Evolutionary conservation across 2,113 vertebrate species (phyloP), one percentile per base, ranked within the genome.

Genomic region (Asarcornis scutulata): DNA sequence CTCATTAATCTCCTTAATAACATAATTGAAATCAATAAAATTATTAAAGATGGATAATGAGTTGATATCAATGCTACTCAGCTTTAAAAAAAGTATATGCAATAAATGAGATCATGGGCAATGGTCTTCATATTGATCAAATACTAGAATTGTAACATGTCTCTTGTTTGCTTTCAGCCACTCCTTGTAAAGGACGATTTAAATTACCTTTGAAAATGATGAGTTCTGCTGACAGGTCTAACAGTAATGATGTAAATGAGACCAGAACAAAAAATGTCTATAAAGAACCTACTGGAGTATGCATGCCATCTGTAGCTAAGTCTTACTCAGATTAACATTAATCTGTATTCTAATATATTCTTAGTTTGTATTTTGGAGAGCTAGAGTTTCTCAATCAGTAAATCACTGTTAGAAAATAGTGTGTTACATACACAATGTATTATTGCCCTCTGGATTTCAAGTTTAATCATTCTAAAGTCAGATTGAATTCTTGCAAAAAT

Each of bases 131-230:
- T 71, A 13, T 16, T 82, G 22, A 50, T 76, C 46, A 77, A 48
- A 29, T 32, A 13, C 7, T 67, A 46, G 27, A 63, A 55, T 81
- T 84, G 20, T 93, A 38, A 79, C 17, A 9, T 20, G 29, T 68
- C 5, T 68, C 5, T 89, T 29, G 32, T 87, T 68, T 96, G n/a
- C 81, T 94, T 97, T 82, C 95, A 98, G 98, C 97, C 89, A 88
- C 97, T 83, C 92, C 96, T 92, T 96, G 22, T 58, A 98, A 96
- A 93, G 62, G 62, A 52, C 98, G 97, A 96, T 76, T 89, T 89
- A 99, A 98, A 92, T 95, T 97, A 58, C 97, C 98, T 67, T 94
- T 98, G 91, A 95, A 99, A 95, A 98, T 98, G 97, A 96, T 89
- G 26, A 97, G 83, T 64, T 98, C 98, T 83, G 48, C 94, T 85